These are phyloP conservation scores for Actinia equina DNA, from an alignment of 64 coral and sea anemone species.

Conservation along the genomic window DNA sequence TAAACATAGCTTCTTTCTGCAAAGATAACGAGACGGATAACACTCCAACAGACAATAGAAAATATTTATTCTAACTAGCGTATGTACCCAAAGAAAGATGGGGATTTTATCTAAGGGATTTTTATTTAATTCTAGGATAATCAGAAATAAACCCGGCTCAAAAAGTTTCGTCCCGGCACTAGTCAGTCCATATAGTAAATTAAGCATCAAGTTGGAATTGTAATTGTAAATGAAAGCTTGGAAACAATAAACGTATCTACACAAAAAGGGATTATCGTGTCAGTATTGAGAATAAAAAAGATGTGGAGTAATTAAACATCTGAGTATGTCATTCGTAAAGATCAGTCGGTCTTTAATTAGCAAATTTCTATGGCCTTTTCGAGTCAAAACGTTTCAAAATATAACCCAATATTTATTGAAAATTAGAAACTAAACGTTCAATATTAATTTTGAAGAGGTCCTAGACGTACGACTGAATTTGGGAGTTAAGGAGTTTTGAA, in stretches of 20 bases:
- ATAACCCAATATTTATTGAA: too few species aligned
- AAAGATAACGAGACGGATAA: neutral
- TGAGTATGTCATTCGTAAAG: too few species aligned
- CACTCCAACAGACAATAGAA: neutral
- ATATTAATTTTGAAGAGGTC: too few species aligned
- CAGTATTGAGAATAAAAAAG: neutral
- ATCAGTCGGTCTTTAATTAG: too few species aligned
- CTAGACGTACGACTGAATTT: too few species aligned
- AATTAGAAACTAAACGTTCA: too few species aligned
- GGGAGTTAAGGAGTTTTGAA: too few species aligned
- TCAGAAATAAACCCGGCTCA: neutral
- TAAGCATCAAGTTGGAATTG: neutral
- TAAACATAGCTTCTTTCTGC: neutral
- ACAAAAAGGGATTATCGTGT: neutral
- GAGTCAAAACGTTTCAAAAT: too few species aligned
- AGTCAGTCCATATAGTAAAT: neutral
- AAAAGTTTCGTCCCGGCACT: neutral
- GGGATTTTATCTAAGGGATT: neutral
- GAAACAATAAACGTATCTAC: neutral
- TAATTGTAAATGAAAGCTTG: neutral
- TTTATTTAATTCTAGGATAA: neutral
- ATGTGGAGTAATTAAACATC: neutral
- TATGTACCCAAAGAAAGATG: neutral
- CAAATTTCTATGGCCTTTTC: too few species aligned
- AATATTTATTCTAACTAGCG: neutral